Conservation (phyloP, 2,888 invertebrate genomes). For the Dione vanillae region DNA sequence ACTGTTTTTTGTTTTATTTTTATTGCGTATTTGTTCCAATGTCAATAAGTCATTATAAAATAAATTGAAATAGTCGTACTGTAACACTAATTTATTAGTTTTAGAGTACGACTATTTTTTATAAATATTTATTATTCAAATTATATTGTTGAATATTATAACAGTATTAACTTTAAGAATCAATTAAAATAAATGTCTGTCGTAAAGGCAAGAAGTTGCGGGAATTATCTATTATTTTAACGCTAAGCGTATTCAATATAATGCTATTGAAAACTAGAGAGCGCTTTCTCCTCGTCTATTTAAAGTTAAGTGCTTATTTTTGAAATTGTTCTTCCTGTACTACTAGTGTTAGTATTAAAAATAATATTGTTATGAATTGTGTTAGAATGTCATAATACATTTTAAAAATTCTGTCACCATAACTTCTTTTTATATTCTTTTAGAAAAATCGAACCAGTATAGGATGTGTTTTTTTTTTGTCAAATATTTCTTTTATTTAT, state of each 20-base stretch:
- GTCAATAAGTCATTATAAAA: not conserved
- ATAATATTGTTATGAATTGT: too few relatives aligned
- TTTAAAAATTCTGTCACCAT: too few relatives aligned
- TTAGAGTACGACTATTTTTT: not conserved
- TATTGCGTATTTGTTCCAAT: not conserved
- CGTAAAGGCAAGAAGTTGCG: not conserved
- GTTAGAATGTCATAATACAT: too few relatives aligned
- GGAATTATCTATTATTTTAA: not conserved
- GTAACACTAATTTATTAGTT: too few relatives aligned
- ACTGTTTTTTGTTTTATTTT: not conserved
- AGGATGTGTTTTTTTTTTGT: not conserved
- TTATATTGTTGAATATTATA: not conserved
- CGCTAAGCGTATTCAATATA: slow-evolving; percentile 28
- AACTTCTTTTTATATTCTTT: not conserved
- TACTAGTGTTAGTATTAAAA: too few relatives aligned
- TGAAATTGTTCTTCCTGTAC: not conserved
- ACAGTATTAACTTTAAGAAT: not conserved
- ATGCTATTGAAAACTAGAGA: slow-evolving; percentile 29
- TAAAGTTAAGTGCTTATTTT: slow-evolving; percentile 4
- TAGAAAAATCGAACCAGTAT: not conserved
- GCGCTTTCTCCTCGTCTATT: slow-evolving; percentile 16
- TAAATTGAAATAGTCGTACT: not conserved
- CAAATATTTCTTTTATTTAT: too few relatives aligned
- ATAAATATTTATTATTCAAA: not conserved
- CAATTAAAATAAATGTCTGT: not conserved